These are phyloP conservation scores for Pitta sordida DNA, from an alignment of 2,113 vertebrate genomes.

Conservation along the genomic window DNA sequence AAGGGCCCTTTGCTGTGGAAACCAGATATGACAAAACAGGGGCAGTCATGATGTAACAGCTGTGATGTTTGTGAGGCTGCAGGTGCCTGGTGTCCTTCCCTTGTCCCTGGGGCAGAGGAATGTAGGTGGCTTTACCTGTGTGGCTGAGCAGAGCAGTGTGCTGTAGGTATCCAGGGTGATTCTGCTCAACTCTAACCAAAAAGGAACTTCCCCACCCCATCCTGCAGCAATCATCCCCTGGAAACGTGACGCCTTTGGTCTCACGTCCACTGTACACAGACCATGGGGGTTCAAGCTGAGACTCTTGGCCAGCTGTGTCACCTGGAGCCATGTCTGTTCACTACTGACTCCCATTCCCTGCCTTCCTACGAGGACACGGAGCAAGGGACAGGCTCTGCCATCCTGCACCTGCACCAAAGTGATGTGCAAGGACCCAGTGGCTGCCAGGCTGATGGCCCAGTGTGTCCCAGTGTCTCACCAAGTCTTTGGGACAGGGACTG, in stretches of 20 bases:
- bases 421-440: not conserved
- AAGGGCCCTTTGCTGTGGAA: not conserved
- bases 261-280: not conserved
- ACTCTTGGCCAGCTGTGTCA: not conserved
- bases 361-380: accelerated
- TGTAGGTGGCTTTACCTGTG: not conserved
- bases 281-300: not conserved
- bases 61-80: not conserved
- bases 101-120: not conserved
- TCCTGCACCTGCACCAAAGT: not conserved
- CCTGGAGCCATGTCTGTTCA: not conserved
- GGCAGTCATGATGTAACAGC: not conserved
- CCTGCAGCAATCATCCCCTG: not conserved
- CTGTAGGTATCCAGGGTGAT: not conserved
- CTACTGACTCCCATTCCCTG: not conserved
- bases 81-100: accelerated
- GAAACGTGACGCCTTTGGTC: not conserved
- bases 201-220: not conserved
- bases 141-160: accelerated
- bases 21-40: not conserved
- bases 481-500: not conserved
- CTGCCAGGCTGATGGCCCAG: not conserved
- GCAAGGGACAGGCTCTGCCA: not conserved
- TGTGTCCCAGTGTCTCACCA: not conserved
- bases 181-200: not conserved